Percentiles rank a stretch among this genome's conserved stretches.
Evolutionary conservation across 2,888 invertebrate genomes (phyloP).

Genomic region (Drosophila birchii): DNA sequence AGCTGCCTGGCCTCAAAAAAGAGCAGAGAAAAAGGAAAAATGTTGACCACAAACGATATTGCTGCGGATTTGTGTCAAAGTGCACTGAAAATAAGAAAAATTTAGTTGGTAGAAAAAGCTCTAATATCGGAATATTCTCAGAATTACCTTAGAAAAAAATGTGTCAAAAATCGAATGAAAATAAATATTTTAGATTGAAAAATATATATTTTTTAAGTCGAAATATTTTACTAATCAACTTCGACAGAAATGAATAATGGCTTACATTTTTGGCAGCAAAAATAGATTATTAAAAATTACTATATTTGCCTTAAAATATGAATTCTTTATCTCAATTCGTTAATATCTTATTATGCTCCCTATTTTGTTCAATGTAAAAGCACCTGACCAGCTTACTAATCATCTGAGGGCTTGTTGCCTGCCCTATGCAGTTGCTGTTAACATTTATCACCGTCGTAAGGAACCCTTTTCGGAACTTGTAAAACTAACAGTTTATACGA

Average conservation of each 20-base stretch:
- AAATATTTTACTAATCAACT: no score
- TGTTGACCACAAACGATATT: slow-evolving; percentile 43
- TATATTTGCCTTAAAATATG: no score
- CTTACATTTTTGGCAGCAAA: background rate
- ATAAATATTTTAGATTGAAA: background rate
- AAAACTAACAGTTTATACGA: slow-evolving; percentile 21
- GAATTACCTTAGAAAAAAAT: no score
- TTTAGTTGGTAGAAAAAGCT: background rate
- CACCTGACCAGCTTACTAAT: slow-evolving; percentile 33
- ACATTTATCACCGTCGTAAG: slow-evolving; percentile 14
- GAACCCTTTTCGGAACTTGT: slow-evolving; percentile 6
- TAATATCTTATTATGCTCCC: no score
- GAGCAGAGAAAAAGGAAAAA: slow-evolving; percentile 2
- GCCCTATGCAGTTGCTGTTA: slow-evolving; percentile 17
- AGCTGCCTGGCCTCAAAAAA: slow-evolving; percentile 6
- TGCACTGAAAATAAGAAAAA: background rate
- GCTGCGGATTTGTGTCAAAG: slow-evolving; percentile 17
- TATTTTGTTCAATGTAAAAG: background rate
- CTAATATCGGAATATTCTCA: background rate
- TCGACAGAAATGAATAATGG: background rate
- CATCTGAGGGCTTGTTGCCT: background rate
- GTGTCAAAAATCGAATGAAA: background rate
- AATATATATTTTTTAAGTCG: no score
- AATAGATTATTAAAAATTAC: no score
- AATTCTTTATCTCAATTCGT: no score